phyloP scores from a whole-genome alignment of 1,140 invertebrate genomes.

The Atta cephalotes region DNA sequence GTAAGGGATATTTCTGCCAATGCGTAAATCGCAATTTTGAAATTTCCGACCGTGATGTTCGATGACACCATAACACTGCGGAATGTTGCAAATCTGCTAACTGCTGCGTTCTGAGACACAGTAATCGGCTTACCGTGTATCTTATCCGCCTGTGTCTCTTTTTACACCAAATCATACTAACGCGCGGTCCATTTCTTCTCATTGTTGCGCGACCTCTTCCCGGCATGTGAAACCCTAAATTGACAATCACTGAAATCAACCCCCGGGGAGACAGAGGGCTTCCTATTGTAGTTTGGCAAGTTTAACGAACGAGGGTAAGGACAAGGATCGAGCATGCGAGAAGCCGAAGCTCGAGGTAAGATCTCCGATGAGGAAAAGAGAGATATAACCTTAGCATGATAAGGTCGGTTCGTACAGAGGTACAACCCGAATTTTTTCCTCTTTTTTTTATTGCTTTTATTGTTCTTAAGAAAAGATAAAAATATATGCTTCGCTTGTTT shows the following conservation, averaged over 20 bases:
- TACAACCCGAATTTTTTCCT: background rate
- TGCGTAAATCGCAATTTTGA: conserved; percentile 10
- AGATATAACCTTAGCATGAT: conserved; percentile 28
- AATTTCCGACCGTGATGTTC: conserved; percentile 9
- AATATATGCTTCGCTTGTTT: conserved; percentile 15
- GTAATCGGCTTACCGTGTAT: conserved; percentile 4
- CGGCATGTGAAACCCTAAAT: conserved; percentile 72
- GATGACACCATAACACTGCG: background rate
- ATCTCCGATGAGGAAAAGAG: background rate
- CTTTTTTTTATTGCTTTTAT: conserved; percentile 13
- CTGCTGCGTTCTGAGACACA: conserved; percentile 42
- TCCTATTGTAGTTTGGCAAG: conserved; percentile 85
- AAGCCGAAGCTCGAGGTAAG: conserved; percentile 77
- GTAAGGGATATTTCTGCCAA: background rate
- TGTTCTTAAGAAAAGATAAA: background rate
- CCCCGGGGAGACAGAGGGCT: conserved; percentile 79
- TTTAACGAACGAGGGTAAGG: conserved; percentile 79
- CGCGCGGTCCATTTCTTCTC: conserved; percentile 70
- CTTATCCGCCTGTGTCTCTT: background rate
- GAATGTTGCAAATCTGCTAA: conserved; percentile 13
- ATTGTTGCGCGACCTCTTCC: conserved; percentile 66
- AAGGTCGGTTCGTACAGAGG: conserved; percentile 39
- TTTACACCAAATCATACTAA: conserved; percentile 64
- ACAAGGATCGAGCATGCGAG: conserved; percentile 66
- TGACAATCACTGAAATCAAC: conserved; percentile 67